Conservation (phyloP, 2,797 vertebrate genomes). For the Champsocephalus esox region DNA sequence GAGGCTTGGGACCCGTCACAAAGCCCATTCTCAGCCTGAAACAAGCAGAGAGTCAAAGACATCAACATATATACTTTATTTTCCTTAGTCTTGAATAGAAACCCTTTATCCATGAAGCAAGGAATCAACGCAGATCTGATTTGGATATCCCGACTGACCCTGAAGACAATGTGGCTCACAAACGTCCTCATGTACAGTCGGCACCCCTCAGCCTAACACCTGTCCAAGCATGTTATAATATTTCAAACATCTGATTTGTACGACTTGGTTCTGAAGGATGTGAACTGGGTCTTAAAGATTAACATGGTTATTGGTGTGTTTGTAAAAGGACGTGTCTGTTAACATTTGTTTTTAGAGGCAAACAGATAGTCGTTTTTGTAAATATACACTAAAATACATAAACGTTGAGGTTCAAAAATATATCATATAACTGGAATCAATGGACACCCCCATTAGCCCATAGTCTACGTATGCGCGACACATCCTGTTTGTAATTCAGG, state of each 20-base stretch:
- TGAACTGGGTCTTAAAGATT: neutral
- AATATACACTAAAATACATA: neutral
- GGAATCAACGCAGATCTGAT: neutral
- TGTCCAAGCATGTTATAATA: neutral
- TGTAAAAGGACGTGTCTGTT: neutral
- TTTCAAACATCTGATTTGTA: neutral
- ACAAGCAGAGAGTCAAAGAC: slow-evolving; percentile 4
- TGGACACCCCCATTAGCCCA: neutral
- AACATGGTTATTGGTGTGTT: neutral
- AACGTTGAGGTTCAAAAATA: neutral
- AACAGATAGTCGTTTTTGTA: neutral
- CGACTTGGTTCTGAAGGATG: neutral
- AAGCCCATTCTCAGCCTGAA: slow-evolving; percentile 93
- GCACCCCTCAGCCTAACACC: neutral
- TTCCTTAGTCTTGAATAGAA: neutral
- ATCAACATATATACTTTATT: neutral
- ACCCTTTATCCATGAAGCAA: neutral
- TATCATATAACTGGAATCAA: too few species aligned
- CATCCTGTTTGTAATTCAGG: neutral
- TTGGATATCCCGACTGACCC: neutral
- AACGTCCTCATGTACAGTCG: neutral
- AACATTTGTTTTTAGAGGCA: too few species aligned
- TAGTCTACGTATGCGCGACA: neutral
- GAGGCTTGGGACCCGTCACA: slow-evolving; percentile 92
- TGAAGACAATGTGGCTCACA: neutral